Base-by-base conservation (phyloP, 35 echinoderm and acorn worm species). In the Stichopus chloronotus region DNA sequence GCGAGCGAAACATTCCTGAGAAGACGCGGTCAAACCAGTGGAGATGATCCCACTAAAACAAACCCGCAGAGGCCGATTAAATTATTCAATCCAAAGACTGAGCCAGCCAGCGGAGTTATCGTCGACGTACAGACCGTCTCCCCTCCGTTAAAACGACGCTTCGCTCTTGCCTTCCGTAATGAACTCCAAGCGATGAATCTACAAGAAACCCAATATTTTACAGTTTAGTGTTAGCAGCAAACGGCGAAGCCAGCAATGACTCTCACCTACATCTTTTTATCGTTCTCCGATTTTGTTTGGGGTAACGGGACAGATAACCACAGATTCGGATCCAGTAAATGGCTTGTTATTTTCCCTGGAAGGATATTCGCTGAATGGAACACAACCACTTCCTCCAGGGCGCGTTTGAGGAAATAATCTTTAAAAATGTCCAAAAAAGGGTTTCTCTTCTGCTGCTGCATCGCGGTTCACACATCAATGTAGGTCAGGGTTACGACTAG, bases 391-490 rank as follows among this genome's bases (percentile, higher is more conserved):
- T 85, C 82, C 82, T 85, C 82, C 82, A 85, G 82, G 82, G 82
- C 82, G 17, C 82, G 82, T 85, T 85, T 58, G 57, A 85, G 82
- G 82, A 85, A 85, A 85, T 85, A 58, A 85, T 85, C 82, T 85
- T 85, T 58, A 58, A 85, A 74, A 74, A 74, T 20, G n/a, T 85
- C 58, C 57, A 58, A 57, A 58, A 71, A 58, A 53, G 82, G 54
- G 56, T 85, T 85, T 85, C 79, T 58, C 22, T 21, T 74, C 69
- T 74, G 7, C 13, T 74, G 7, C 69, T 74, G 7, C 82, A 85
- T 85, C 82, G 82, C 82, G 82, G 69, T 85, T 85, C 82, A 85
- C 82, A 85, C 82, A 85, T 85, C 82, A 85, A 85, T 85, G 82
- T 85, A 85, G 82, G 82, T 85, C 82, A 85, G 82, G 82, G 82